A percentile compares a stretch with the other conserved stretches of the same genome.
phyloP scores from a whole-genome alignment of 2,797 vertebrate genomes.

The Melanogrammus aeglefinus region DNA sequence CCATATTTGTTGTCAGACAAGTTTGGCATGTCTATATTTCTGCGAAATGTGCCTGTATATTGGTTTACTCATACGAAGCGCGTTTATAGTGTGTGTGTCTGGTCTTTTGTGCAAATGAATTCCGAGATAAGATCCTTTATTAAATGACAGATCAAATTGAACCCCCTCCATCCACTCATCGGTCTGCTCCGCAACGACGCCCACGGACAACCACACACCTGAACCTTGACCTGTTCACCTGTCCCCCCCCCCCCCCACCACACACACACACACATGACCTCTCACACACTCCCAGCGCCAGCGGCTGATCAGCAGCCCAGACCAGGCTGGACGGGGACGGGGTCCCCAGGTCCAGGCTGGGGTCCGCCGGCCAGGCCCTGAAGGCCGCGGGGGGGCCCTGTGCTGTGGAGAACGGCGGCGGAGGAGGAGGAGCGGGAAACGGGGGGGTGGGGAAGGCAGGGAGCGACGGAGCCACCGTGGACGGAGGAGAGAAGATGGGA shows the following conservation, averaged over 20 bases:
- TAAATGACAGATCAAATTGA: no score
- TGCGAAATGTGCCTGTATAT: neutral
- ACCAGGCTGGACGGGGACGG: constrained; percentile 48
- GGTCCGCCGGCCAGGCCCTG: constrained; percentile 57
- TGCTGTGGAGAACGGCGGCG: constrained; percentile 73
- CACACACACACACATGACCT: neutral
- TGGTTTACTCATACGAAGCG: neutral
- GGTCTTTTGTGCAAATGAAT: no score
- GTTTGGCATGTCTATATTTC: neutral
- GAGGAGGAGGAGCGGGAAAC: constrained; percentile 51
- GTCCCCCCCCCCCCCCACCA: no score
- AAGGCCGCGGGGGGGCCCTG: constrained; percentile 62
- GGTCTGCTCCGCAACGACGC: no score
- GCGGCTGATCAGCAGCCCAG: constrained; percentile 65
- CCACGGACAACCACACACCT: no score
- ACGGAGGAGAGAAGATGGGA: constrained; percentile 47
- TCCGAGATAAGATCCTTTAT: no score
- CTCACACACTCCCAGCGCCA: constrained; percentile 62
- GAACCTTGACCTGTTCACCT: no score
- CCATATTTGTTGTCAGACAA: no score
- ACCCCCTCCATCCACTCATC: no score
- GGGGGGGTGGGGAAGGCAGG: constrained; percentile 56
- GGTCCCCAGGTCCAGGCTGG: constrained; percentile 36
- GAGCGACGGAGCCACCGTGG: constrained; percentile 44
- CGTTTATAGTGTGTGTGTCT: no score